phyloP scores from a whole-genome alignment of 2,888 invertebrate genomes.

The Andrena praecox region DNA sequence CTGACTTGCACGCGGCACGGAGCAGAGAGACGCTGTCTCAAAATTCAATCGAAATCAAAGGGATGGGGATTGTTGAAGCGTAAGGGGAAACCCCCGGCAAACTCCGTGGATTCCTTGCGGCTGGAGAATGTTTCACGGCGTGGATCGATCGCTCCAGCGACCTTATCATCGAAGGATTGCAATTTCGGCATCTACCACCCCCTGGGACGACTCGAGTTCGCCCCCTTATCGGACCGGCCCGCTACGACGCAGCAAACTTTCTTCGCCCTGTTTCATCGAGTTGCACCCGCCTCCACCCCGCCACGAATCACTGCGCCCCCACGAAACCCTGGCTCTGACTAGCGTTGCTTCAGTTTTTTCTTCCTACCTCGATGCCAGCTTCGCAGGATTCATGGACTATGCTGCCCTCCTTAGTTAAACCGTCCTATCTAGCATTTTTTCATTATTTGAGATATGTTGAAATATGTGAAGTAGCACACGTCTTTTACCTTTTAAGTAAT shows the following conservation, averaged over 20 bases:
- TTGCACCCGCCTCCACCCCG: neutral
- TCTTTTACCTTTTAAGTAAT: too few relatives aligned
- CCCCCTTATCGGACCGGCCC: constrained; percentile 58
- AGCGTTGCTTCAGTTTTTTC: neutral
- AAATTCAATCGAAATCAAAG: constrained; percentile 74
- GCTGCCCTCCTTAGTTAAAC: too few relatives aligned
- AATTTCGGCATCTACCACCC: constrained; percentile 70
- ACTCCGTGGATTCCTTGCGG: constrained; percentile 61
- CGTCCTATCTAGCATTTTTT: too few relatives aligned
- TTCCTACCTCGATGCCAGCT: neutral
- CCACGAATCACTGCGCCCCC: constrained; percentile 36
- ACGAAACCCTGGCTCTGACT: constrained; percentile 23
- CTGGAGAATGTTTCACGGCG: constrained; percentile 65
- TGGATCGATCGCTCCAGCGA: constrained; percentile 67
- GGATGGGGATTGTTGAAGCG: constrained; percentile 68
- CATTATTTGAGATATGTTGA: too few relatives aligned
- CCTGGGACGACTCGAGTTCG: constrained; percentile 58
- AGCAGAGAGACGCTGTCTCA: constrained; percentile 46
- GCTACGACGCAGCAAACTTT: constrained; percentile 29
- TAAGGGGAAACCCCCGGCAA: constrained; percentile 54
- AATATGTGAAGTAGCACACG: too few relatives aligned
- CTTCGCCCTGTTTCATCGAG: constrained; percentile 3
- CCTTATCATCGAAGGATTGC: constrained; percentile 74
- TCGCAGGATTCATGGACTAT: constrained; percentile 16
- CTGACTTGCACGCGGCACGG: constrained; percentile 19